phyloP scores from a whole-genome alignment of 2,113 vertebrate species.

The Psilopogon haemacephalus region DNA sequence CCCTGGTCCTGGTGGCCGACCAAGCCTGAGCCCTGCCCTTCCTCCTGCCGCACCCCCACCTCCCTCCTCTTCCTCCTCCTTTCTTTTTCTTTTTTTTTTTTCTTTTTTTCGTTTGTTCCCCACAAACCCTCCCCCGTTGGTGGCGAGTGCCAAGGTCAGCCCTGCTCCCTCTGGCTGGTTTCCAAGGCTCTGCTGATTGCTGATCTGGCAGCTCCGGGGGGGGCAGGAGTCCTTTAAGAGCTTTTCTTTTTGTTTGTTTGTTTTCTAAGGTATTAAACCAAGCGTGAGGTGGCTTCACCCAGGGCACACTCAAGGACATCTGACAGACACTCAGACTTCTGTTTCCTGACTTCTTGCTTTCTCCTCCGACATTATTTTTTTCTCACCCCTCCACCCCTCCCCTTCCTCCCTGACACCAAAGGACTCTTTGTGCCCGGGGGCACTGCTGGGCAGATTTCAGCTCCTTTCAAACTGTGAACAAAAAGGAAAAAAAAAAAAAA shows the following conservation, averaged over 20 bases:
- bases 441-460: conserved; percentile 15
- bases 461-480: conserved; percentile 70
- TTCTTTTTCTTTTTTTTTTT: neutral
- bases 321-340: conserved; percentile 37
- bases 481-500: too few species aligned
- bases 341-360: conserved; percentile 18
- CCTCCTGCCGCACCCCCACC: neutral
- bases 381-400: too few species aligned
- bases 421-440: conserved; percentile 39
- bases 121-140: neutral
- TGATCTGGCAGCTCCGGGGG: conserved; percentile 77
- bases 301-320: conserved; percentile 48
- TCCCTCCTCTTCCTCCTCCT: neutral
- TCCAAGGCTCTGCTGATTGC: conserved; percentile 80
- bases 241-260: neutral
- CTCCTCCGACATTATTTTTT: neutral
- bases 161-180: conserved; percentile 62
- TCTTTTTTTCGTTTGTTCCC: rapidly evolving
- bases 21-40: conserved; percentile 78
- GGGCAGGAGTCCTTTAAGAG: conserved; percentile 27
- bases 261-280: conserved; percentile 37
- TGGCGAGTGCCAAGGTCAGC: conserved; percentile 60
- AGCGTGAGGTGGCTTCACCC: conserved; percentile 57
- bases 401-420: conserved; percentile 3
- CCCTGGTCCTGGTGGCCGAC: conserved; percentile 90